Percentiles rank a stretch among this genome's conserved stretches.
Conservation (phyloP, 2,797 vertebrate genomes). For the Urophycis tenuis region DNA sequence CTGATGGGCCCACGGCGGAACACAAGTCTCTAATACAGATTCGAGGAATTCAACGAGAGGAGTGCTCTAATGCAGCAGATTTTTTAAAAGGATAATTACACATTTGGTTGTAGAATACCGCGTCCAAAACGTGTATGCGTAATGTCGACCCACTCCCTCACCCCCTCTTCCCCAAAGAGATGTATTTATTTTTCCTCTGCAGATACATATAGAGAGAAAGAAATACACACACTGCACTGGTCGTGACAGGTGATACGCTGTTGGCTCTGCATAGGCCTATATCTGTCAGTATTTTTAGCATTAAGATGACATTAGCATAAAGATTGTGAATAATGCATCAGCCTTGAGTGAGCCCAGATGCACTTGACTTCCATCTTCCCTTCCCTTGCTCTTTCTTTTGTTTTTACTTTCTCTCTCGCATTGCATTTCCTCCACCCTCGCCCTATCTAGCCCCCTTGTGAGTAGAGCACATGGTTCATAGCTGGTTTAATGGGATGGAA, state of each 20-base stretch:
- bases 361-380: slow-evolving; percentile 37
- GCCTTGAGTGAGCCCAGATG: slow-evolving; percentile 68
- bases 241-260: slow-evolving; percentile 29
- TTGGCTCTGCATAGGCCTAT: slow-evolving; percentile 45
- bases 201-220: slow-evolving; percentile 8
- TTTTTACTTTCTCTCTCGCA: slow-evolving; percentile 5
- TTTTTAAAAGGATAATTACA: slow-evolving; percentile 58
- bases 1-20: slow-evolving; percentile 56
- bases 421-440: slow-evolving; percentile 36
- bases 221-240: slow-evolving; percentile 17
- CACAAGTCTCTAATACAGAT: slow-evolving; percentile 55
- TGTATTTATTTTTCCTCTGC: slow-evolving; percentile 10
- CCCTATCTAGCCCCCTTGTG: slow-evolving; percentile 54
- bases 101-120: slow-evolving; percentile 45
- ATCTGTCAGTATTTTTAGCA: slow-evolving; percentile 58
- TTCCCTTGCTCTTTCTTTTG: background rate
- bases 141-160: slow-evolving; percentile 15
- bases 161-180: background rate
- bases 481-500: slow-evolving; percentile 81
- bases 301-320: slow-evolving; percentile 77
- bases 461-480: slow-evolving; percentile 69
- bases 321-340: slow-evolving; percentile 78
- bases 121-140: slow-evolving; percentile 46
- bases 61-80: slow-evolving; percentile 59
- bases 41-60: slow-evolving; percentile 50